Base-by-base conservation (phyloP, 2,888 invertebrate genomes). In the Scelioninae gen. 1 region DNA sequence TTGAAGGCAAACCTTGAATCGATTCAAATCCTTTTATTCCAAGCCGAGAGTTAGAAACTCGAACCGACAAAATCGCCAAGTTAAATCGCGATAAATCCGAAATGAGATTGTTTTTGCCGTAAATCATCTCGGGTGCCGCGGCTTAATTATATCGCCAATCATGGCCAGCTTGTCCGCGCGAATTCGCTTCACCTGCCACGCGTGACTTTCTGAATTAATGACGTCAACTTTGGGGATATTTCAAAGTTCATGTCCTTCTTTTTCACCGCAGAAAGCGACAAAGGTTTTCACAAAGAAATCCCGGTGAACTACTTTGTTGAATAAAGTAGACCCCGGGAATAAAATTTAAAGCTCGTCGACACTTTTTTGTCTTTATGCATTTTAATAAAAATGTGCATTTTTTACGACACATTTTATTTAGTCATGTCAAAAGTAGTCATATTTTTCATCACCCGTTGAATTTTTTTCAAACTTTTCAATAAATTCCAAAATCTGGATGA, bases 111-210 rank as follows among this genome's bases (percentile, higher is more conserved):
- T 80, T 80, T 80, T 68, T 53, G 56, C 62, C 60, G 62, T 68
- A 74, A 80, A 80, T 80, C 56, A 79, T 66, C 62, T 49, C 40
- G 32, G 45, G n/a, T 45, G 43, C 38, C 72, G 72, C 49, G 65
- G 66, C 62, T 74, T 80, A 68, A 80, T 80, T 74, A 80, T 74
- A 68, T 74, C 68, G 62, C 60, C 68, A 80, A 74, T 80, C 80
- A 80, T 53, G 56, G 16, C 74, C 80, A 74, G 74, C 66, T 55
- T 74, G 74, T 62, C 63, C 15, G n/a, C 29, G 47, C 23, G 74
- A 74, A 72, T 74, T 60, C 53, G 49, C 45, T 72, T 79, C 79
- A 79, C 68, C 68, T 63, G 72, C 63, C 55, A n/a, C 56, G 47
- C 40, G 40, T 49, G 72, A 65, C 63, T 78, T 69, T 65, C 38